These are phyloP conservation scores for Drosophila oshimai DNA, from an alignment of 1,140 invertebrate genomes.

Conservation along the genomic window DNA sequence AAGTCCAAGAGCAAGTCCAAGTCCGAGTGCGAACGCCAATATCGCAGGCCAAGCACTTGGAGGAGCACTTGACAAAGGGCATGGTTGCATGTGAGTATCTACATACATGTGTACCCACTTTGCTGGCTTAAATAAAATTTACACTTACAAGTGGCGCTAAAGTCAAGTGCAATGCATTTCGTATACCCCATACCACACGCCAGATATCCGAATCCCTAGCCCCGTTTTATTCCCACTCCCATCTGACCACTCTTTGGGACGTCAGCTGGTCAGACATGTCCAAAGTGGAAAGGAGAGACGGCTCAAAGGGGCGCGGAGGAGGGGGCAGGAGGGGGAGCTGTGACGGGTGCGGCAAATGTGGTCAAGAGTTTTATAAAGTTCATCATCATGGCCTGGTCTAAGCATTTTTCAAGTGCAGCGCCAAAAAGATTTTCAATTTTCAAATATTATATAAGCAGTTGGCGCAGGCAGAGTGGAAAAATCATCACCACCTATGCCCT, in stretches of 20 bases:
- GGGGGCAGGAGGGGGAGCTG: not conserved
- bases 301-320: not conserved
- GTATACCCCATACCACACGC: not conserved
- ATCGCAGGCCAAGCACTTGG: constrained; percentile 56
- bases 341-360: constrained; percentile 62
- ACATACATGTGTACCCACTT: constrained; percentile 42
- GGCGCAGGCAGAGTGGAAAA: constrained; percentile 38
- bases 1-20: constrained; percentile 15
- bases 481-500: constrained; percentile 35
- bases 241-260: constrained; percentile 17
- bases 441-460: constrained; percentile 75
- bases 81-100: constrained; percentile 32
- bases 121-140: constrained; percentile 75
- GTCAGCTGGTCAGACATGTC: constrained; percentile 71
- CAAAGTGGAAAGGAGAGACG: constrained; percentile 48
- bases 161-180: constrained; percentile 64
- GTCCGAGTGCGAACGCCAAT: constrained; percentile 42
- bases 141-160: constrained; percentile 79
- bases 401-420: constrained; percentile 76
- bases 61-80: constrained; percentile 54
- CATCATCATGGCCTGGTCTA: constrained; percentile 68
- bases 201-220: not conserved
- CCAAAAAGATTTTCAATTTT: constrained; percentile 78
- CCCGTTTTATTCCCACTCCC: not conserved
- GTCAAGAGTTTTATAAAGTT: constrained; percentile 78